Evolutionary conservation across 2,113 vertebrate genomes (phyloP), one percentile per base, ranked within the genome.

Genomic region (Paratilapia polleni): DNA sequence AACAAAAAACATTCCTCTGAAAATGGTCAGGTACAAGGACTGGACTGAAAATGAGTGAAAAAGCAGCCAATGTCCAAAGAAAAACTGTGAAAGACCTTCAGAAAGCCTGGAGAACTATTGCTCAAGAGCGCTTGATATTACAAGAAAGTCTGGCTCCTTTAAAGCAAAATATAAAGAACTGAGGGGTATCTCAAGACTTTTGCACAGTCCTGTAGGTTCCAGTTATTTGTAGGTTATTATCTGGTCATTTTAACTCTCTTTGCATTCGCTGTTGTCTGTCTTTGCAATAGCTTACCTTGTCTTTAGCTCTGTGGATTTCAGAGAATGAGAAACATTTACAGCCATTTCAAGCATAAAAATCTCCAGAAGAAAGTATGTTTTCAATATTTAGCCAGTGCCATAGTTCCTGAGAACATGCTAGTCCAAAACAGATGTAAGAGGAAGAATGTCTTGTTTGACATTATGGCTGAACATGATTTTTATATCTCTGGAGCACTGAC

Each of bases 11-110:
- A n/a, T n/a, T n/a, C n/a, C n/a, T n/a, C n/a, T 31, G 2, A 41
- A 41, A 41, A 41, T 10, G 9, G 34, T 38, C 20, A 38, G 11
- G 38, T 68, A 47, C 14, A 47, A 68, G 22, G 15, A 68, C 38
- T 47, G 43, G 38, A 68, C 38, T 68, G 64, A 68, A 68, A 68
- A 68, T 68, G 41, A 68, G 19, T 68, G 41, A 68, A 47, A 68
- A 47, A 68, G 64, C 22, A 26, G 15, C 22, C 41, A 19, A 17
- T 26, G 64, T 26, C 28, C 28, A 31, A 31, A 31, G 28, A 31
- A 31, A 31, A 31, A n/a, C n/a, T n/a, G n/a, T n/a, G n/a, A n/a
- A n/a, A n/a, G n/a, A 31, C 64, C 22, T 6, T 47, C 43, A 47
- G 41, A 68, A 47, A 68, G 22, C 5, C 38, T 47, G 63, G 24